A percentile compares a stretch with the other conserved stretches of the same genome.
Conservation (phyloP, 2,113 vertebrate species). For the Cariama cristata region DNA sequence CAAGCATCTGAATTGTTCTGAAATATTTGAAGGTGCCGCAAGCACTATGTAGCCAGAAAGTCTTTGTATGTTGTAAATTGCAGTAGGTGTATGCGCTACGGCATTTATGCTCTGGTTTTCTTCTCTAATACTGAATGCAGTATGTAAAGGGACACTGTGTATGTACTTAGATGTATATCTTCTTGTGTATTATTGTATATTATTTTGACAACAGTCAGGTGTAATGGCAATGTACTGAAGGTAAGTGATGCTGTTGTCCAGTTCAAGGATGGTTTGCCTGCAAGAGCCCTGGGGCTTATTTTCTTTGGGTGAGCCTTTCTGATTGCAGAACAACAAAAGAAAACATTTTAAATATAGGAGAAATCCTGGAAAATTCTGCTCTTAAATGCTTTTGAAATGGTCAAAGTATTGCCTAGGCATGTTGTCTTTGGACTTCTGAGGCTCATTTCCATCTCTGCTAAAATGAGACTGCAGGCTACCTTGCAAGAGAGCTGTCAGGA, state of each 20-base stretch:
- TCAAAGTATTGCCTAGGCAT: background rate
- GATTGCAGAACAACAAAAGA: constrained; percentile 3
- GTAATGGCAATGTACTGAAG: background rate
- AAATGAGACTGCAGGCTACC: background rate
- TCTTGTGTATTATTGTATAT: background rate
- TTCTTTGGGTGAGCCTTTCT: background rate
- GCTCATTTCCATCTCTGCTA: background rate
- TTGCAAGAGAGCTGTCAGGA: constrained; percentile 31
- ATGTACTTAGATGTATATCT: background rate
- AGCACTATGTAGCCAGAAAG: background rate
- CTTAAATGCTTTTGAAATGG: constrained; percentile 7
- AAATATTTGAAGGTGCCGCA: background rate
- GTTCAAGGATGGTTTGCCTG: background rate
- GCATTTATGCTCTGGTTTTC: background rate
- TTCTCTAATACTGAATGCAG: background rate
- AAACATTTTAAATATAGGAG: background rate
- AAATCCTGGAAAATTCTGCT: background rate
- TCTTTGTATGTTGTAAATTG: background rate
- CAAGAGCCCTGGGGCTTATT: background rate
- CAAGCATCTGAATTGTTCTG: background rate
- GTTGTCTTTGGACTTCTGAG: constrained; percentile 14
- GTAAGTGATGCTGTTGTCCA: background rate
- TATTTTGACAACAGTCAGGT: background rate
- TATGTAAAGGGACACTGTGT: background rate
- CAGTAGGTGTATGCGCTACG: background rate